These are phyloP conservation scores for Periplaneta americana DNA, from an alignment of 1,140 invertebrate genomes.

Conservation along the genomic window DNA sequence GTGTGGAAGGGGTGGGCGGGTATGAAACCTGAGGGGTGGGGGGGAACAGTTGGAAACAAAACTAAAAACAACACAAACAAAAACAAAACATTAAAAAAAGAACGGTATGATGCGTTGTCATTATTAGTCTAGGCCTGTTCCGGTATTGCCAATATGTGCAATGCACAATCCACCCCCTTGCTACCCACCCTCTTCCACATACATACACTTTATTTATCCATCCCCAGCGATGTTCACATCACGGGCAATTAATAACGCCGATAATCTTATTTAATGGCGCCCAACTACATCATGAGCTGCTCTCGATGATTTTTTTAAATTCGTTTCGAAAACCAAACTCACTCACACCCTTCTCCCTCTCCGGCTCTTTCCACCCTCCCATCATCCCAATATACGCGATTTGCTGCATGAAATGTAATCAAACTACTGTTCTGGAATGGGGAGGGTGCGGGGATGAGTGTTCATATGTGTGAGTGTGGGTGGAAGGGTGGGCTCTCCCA, in stretches of 20 bases:
- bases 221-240: slow-evolving; percentile 13
- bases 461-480: neutral
- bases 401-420: slow-evolving; percentile 11
- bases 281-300: slow-evolving; percentile 5
- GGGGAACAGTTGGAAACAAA: neutral
- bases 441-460: neutral
- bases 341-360: neutral
- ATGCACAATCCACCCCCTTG: neutral
- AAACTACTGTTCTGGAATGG: neutral
- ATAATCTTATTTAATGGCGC: slow-evolving; percentile 17
- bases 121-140: slow-evolving; percentile 1
- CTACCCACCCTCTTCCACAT: neutral
- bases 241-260: slow-evolving; percentile 12
- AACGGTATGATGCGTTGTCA: slow-evolving; percentile 1
- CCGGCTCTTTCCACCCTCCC: neutral
- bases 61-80: neutral
- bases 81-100: neutral
- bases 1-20: too few species aligned
- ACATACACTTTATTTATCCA: neutral
- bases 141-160: neutral
- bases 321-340: slow-evolving; percentile 4
- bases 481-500: neutral
- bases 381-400: neutral
- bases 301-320: slow-evolving; percentile 13
- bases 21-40: too few species aligned